Evolutionary conservation across 2,797 vertebrate genomes (phyloP).

Genomic region (Otolemur crassicaudatus): DNA sequence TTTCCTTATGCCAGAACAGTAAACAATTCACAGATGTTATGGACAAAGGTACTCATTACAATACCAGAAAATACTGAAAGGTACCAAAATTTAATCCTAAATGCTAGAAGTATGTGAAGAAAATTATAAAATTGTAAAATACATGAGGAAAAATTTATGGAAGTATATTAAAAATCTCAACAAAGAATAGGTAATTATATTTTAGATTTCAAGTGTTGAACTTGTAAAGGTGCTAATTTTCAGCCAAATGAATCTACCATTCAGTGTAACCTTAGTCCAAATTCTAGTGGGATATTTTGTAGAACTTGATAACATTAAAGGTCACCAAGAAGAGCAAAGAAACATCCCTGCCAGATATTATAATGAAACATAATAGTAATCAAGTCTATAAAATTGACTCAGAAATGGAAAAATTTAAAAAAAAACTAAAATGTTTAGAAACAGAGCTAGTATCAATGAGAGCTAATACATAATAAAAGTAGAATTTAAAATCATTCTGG

Average conservation of each 20-base stretch:
- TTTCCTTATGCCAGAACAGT: not conserved
- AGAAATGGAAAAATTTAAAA: not conserved
- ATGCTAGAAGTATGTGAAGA: not conserved
- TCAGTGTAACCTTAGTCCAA: not conserved
- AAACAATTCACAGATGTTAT: not conserved
- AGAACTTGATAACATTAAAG: not conserved
- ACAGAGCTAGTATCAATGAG: not conserved
- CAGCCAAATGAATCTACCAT: not conserved
- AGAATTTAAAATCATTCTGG: not conserved
- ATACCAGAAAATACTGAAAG: not conserved
- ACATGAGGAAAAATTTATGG: not conserved
- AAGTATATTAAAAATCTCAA: not conserved
- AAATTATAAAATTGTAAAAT: not conserved
- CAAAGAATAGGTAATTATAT: not conserved
- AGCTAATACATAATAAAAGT: not conserved
- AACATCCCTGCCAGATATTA: not conserved
- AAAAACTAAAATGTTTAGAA: not conserved
- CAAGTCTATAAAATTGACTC: not conserved
- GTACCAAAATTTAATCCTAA: not conserved
- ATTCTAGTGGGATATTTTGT: not conserved
- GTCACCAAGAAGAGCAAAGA: not conserved
- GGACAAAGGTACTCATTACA: not conserved
- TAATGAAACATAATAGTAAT: not conserved
- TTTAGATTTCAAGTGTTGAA: not conserved
- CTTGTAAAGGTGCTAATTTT: not conserved